Evolutionary conservation across 2,888 invertebrate species (phyloP), one percentile per base, ranked within the genome.

Genomic region (Limnephilus lunatus): DNA sequence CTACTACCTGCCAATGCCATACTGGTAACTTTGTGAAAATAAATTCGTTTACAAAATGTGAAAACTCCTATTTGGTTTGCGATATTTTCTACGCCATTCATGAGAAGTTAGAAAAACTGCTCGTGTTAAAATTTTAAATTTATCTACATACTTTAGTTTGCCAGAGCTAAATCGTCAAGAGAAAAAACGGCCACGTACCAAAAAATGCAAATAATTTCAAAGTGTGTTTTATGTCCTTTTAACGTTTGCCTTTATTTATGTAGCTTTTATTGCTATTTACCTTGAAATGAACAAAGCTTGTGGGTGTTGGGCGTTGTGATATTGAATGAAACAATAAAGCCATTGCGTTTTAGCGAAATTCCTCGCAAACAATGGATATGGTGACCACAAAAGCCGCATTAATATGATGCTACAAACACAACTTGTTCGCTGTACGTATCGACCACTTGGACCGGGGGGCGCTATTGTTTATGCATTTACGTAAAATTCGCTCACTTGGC

Each of bases 301-400:
- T 48, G 44, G 85, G 85, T 53, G 86, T 48, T 15, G 44, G 85
- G 85, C 48, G 86, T 48, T 86, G 44, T 86, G 44, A 86, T 86
- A 86, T 86, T 86, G 48, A 86, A 86, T 86, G 86, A 39, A 86
- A 44, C 30, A n/a, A 48, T 86, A 86, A 86, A 86, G 39, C 44
- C 44, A 86, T 48, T 86, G 48, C 44, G n/a, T 31, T 68, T 48
- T 35, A 44, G 86, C 11, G 39, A 80, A 89, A 89, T 89, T 89
- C 88, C 88, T 35, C 25, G 25, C 88, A 89, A 89, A 89, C 88
- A 89, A 89, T 89, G 80, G 68, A 12, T 32, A 80, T 30, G 30
- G 31, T 12, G 80, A 80, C 88, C 81, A 25, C 88, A 35, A 89
- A 89, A 19, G 32, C 88, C 88, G 80, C 80, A 89, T 89, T 32